Evolutionary conservation across 2,888 invertebrate genomes (phyloP).

Genomic region (Lucinisca nassula): DNA sequence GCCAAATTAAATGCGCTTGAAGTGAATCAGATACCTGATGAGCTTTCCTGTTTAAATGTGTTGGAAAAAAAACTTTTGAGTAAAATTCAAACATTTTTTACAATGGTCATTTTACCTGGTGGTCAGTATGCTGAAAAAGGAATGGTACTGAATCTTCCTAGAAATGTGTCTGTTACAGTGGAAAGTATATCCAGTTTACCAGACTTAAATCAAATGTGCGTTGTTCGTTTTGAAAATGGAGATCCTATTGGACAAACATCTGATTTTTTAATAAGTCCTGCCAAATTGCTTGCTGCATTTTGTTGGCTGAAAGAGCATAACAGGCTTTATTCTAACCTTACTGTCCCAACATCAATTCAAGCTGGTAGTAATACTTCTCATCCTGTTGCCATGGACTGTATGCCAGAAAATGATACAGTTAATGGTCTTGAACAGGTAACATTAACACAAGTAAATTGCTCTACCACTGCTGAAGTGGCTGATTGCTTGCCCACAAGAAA

Average conservation of each 20-base stretch:
- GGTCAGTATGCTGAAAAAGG: conserved; percentile 60
- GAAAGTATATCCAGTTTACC: neutral
- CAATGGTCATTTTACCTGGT: conserved; percentile 47
- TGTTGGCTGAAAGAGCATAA: neutral
- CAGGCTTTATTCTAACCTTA: neutral
- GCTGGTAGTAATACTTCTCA: neutral
- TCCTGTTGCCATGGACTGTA: neutral
- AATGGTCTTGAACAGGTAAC: neutral
- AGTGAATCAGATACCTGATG: conserved; percentile 17
- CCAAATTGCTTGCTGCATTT: neutral
- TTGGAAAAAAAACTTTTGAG: conserved; percentile 39
- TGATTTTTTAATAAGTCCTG: neutral
- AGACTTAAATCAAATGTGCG: neutral
- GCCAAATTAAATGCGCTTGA: conserved; percentile 22
- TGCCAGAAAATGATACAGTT: neutral
- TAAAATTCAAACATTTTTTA: conserved; percentile 34
- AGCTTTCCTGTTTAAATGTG: conserved; percentile 1
- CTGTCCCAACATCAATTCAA: neutral
- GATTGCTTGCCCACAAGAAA: neutral
- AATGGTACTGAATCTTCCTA: conserved; percentile 32
- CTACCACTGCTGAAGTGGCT: neutral
- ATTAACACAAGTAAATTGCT: neutral
- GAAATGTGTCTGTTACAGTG: neutral
- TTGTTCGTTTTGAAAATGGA: neutral
- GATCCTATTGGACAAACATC: neutral